Conservation (phyloP, 2,797 vertebrate genomes). For the Discoglossus pictus region DNA sequence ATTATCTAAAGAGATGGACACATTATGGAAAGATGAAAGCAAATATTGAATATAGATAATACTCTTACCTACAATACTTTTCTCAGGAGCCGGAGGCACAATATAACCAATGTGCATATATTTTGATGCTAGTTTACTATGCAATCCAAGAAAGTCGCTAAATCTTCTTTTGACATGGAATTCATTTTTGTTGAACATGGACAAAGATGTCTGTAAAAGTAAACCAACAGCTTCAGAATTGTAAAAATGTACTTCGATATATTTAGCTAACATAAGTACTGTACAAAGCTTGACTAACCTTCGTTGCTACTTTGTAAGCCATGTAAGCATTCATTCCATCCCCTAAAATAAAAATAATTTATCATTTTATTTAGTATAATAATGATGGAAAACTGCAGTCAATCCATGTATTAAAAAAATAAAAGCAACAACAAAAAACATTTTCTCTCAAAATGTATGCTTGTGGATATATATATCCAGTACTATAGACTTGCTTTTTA, state of each 20-base stretch:
- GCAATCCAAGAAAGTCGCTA: conserved; percentile 95
- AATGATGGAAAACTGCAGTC: too few species aligned
- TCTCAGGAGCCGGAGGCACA: conserved; percentile 94
- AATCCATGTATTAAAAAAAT: too few species aligned
- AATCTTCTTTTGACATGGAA: conserved; percentile 92
- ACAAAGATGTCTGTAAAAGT: conserved; percentile 78
- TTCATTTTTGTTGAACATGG: conserved; percentile 82
- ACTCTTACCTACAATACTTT: conserved; percentile 96
- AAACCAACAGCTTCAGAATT: conserved; percentile 44
- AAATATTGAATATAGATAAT: too few species aligned
- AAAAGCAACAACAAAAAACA: too few species aligned
- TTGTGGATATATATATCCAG: too few species aligned
- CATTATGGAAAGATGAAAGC: too few species aligned
- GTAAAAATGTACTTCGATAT: neutral
- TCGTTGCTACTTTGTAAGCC: conserved; percentile 94
- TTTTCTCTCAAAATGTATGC: too few species aligned
- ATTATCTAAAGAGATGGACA: too few species aligned
- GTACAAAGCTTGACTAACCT: conserved; percentile 70
- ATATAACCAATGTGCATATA: conserved; percentile 93
- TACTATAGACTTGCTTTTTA: too few species aligned
- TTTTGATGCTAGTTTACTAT: conserved; percentile 91
- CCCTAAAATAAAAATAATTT: conserved; percentile 70
- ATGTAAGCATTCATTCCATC: conserved; percentile 98
- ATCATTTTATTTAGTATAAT: too few species aligned
- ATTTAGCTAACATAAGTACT: neutral